Percentiles rank a stretch among this genome's conserved stretches.
Evolutionary conservation across 2,888 invertebrate genomes (phyloP).

Genomic region (Abrostola tripartita): DNA sequence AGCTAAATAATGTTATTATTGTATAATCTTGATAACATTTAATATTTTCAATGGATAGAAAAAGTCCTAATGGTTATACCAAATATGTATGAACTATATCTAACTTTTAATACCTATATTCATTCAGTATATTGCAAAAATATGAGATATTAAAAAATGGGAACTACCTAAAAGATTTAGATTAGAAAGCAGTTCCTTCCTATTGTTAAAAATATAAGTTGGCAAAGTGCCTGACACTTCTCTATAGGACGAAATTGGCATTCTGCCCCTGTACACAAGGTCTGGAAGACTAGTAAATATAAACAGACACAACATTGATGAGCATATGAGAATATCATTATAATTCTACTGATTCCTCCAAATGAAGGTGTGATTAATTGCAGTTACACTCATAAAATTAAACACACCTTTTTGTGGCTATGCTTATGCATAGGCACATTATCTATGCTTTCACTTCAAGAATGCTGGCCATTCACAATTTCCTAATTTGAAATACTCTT

Average conservation of each 20-base stretch:
- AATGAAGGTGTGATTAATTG: too few species aligned
- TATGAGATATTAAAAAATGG: too few species aligned
- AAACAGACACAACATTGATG: constrained; percentile 28
- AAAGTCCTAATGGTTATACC: background rate
- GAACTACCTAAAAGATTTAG: constrained; percentile 8
- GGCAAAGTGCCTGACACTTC: constrained; percentile 59
- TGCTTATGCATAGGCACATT: background rate
- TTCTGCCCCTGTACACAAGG: constrained; percentile 57
- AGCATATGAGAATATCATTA: background rate
- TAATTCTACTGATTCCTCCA: too few species aligned
- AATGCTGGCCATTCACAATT: background rate
- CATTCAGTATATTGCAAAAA: too few species aligned
- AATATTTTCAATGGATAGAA: background rate
- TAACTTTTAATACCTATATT: too few species aligned
- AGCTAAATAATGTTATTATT: too few species aligned
- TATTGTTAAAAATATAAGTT: constrained; percentile 55
- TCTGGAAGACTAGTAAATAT: constrained; percentile 35
- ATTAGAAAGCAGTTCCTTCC: constrained; percentile 41
- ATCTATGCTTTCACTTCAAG: background rate
- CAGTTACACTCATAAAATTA: too few species aligned
- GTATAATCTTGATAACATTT: too few species aligned
- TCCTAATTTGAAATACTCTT: background rate
- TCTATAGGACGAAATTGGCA: constrained; percentile 58
- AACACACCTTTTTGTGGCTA: too few species aligned
- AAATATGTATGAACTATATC: too few species aligned